phyloP scores from a whole-genome alignment of 2,113 vertebrate species.

The Psilopsiagon aymara region DNA sequence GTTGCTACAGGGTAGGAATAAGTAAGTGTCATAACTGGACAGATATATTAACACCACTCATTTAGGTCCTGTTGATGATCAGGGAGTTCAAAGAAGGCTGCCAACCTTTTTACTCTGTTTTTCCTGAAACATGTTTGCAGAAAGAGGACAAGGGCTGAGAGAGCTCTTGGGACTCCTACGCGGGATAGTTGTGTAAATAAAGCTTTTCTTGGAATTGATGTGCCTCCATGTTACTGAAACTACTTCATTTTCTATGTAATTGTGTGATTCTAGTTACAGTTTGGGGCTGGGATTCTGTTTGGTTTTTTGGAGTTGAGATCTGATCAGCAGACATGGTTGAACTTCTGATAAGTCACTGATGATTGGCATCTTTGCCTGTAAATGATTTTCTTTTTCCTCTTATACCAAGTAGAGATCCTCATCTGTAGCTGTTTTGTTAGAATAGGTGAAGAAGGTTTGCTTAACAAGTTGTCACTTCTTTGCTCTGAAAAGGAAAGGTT shows the following conservation, averaged over 20 bases:
- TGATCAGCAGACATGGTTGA: background rate
- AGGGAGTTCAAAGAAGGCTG: background rate
- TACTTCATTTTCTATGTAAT: background rate
- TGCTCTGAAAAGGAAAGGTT: background rate
- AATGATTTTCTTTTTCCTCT: background rate
- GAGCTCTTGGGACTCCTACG: background rate
- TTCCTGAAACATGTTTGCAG: background rate
- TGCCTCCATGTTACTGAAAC: background rate
- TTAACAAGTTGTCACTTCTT: background rate
- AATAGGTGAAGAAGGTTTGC: background rate
- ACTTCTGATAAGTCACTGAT: background rate
- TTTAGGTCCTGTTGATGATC: background rate
- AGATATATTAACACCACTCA: background rate
- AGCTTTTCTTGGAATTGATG: background rate
- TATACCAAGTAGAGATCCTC: background rate
- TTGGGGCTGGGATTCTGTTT: background rate
- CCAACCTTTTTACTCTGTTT: background rate
- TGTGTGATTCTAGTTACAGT: rapidly evolving
- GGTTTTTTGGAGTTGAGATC: background rate
- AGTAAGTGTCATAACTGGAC: background rate
- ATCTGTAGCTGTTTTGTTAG: background rate
- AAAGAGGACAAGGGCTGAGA: background rate
- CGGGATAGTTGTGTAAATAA: background rate
- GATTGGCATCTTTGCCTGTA: background rate
- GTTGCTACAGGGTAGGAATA: background rate